These are phyloP conservation scores for Mixornis gularis DNA, from an alignment of 2,113 vertebrate genomes.

Conservation along the genomic window DNA sequence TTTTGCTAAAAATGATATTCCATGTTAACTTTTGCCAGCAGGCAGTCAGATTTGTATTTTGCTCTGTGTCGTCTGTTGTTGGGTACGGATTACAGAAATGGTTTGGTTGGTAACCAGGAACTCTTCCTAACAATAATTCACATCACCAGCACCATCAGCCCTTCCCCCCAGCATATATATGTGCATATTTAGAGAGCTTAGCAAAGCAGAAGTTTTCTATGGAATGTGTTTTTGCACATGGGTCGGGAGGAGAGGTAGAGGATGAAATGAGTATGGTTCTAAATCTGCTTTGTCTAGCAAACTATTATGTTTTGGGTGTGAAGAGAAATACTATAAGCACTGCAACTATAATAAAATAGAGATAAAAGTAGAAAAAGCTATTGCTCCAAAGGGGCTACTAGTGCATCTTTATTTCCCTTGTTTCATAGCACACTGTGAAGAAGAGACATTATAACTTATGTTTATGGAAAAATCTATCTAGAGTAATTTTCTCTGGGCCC, in stretches of 20 bases:
- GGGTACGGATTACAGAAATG: background rate
- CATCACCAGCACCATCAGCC: background rate
- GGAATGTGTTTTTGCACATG: background rate
- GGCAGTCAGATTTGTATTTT: background rate
- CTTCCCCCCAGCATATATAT: no score
- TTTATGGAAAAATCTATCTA: slow-evolving; percentile 10
- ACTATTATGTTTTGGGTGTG: background rate
- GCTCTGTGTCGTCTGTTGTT: background rate
- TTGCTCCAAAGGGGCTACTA: background rate
- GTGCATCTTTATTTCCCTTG: background rate
- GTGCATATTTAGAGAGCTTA: background rate
- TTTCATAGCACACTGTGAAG: background rate
- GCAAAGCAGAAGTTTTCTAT: background rate
- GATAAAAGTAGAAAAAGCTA: background rate
- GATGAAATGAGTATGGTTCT: background rate
- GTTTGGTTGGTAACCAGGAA: background rate
- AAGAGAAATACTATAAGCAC: background rate
- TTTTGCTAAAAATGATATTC: background rate
- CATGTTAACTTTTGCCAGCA: background rate
- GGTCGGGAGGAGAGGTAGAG: background rate
- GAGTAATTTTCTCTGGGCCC: background rate
- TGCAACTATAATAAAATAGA: background rate
- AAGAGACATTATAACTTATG: background rate
- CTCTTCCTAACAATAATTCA: background rate
- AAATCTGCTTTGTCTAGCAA: background rate